phyloP scores from a whole-genome alignment of 37 sponge, comb jelly and placozoan species.

The Aplysina aerophoba region DNA sequence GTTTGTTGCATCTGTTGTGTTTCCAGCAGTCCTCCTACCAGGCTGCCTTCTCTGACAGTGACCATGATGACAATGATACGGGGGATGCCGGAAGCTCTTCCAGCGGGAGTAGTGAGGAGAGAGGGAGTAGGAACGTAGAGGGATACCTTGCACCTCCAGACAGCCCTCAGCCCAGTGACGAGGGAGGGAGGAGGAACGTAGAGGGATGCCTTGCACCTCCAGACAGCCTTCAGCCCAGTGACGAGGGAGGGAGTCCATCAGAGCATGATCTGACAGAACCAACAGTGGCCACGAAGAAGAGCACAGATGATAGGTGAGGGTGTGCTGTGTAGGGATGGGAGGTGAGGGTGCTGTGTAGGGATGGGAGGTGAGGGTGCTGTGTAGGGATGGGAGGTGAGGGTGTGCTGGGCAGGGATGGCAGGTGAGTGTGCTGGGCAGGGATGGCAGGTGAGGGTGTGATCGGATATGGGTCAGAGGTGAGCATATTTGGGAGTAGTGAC shows the following conservation, averaged over 20 bases:
- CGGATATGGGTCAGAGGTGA: no score
- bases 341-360: no score
- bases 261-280: background rate
- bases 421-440: no score
- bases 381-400: no score
- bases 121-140: background rate
- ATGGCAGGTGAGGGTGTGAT: no score
- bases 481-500: no score
- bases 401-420: no score
- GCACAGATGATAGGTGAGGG: no score
- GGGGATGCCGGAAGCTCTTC: background rate
- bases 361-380: no score
- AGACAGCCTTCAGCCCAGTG: background rate
- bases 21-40: conserved; percentile 25
- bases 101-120: background rate
- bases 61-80: conserved; percentile 29
- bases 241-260: background rate
- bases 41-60: conserved; percentile 62
- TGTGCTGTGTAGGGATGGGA: no score
- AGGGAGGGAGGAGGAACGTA: conserved; percentile 1
- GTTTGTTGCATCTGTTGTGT: no score
- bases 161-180: background rate
- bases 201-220: background rate
- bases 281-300: no score
- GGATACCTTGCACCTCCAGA: background rate